Conservation (phyloP, 1,140 invertebrate species). For the Temnothorax nylanderi region DNA sequence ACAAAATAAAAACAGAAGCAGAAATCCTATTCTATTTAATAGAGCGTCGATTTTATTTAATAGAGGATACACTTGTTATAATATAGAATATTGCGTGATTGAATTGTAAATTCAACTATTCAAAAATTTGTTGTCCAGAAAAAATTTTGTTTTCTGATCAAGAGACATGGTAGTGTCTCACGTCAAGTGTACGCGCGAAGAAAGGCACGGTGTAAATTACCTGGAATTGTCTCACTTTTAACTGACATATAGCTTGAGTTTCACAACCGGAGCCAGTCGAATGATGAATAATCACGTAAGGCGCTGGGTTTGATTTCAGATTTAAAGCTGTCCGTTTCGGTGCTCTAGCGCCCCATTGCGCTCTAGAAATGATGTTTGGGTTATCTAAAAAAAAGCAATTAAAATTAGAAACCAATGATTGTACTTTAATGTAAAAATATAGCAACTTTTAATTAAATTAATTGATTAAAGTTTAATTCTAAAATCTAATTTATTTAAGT, state of each 20-base stretch:
- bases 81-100: background rate
- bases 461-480: background rate
- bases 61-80: background rate
- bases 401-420: slow-evolving; percentile 11
- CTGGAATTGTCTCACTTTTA: slow-evolving; percentile 76
- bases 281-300: slow-evolving; percentile 84
- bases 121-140: slow-evolving; percentile 13
- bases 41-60: background rate
- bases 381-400: slow-evolving; percentile 32
- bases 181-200: too few relatives aligned
- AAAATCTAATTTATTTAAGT: background rate
- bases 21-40: slow-evolving; percentile 16
- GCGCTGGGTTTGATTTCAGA: slow-evolving; percentile 71
- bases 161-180: too few relatives aligned
- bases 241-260: slow-evolving; percentile 75
- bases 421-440: background rate
- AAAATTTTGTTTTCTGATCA: background rate
- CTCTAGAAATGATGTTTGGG: slow-evolving; percentile 74
- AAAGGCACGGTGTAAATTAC: slow-evolving; percentile 63
- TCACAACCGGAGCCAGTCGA: slow-evolving; percentile 76
- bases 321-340: slow-evolving; percentile 29
- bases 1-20: background rate
- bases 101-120: background rate
- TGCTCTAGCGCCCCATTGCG: slow-evolving; percentile 77
- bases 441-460: background rate